Evolutionary conservation across 2,888 invertebrate genomes (phyloP), one percentile per base, ranked within the genome.

Genomic region (Galeruca laticollis): DNA sequence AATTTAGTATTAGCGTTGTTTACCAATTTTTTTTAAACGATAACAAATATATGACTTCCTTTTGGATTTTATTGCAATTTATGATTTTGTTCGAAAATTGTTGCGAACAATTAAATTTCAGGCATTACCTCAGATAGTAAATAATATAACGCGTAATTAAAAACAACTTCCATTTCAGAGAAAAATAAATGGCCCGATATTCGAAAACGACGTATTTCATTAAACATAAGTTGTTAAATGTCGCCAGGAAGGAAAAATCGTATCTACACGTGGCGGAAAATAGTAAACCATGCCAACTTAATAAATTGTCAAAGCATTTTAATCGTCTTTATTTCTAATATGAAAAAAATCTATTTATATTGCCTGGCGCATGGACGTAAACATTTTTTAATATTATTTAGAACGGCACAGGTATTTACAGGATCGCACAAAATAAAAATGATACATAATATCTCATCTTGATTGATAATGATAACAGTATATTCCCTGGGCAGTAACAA

Each of bases 251-350:
- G 35, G 18, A 18, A 57, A 57, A 35, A 57, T 57, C 35, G 10
- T 35, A 57, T 57, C 31, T 43, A 43, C 60, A 60, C 60, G 60
- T 60, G 60, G 49, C 49, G 49, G 60, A 49, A 60, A 60, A 60
- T 26, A 21, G 11, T 47, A 15, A 31, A 47, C 13, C n/a, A 60
- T 60, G 60, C 60, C 60, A 60, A 60, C 15, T 56, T n/a, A 56
- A 56, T 33, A 56, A 33, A 56, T 56, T 56, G 6, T 56, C 33
- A 18, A 11, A 15, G 11, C n/a, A 56, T 20, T 35, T 56, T 33
- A 33, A 56, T 56, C 15, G 8, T 26, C 8, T 47, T 56, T 31
- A 31, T 56, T 56, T 56, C 56, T 33, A 5, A 56, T 18, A 4
- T 15, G n/a, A 13, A 35, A 56, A 56, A 56, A 56, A 21, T 31